A percentile compares a stretch with the other conserved stretches of the same genome.
Conservation (phyloP, 2,888 invertebrate species). For the Thereva nobilitata region DNA sequence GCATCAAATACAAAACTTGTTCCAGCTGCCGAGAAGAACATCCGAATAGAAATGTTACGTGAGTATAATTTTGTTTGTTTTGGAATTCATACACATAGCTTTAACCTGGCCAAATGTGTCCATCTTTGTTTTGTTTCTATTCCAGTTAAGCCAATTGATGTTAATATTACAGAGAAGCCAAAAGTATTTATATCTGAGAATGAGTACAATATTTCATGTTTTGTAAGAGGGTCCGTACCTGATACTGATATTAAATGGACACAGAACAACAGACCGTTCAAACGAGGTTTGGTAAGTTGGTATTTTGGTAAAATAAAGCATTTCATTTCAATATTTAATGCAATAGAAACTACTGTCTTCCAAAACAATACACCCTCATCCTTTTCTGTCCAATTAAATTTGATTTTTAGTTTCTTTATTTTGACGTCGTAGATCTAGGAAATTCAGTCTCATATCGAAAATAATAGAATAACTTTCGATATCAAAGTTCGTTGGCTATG, state of each 20-base stretch:
- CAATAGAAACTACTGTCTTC: too few species aligned
- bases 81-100: not conserved
- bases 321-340: too few species aligned
- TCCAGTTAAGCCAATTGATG: conserved; percentile 79
- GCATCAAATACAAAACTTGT: conserved; percentile 86
- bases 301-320: too few species aligned
- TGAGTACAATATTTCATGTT: conserved; percentile 78
- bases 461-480: too few species aligned
- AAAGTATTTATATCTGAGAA: conserved; percentile 76
- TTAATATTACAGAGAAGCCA: conserved; percentile 77
- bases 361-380: too few species aligned
- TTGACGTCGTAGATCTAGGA: too few species aligned
- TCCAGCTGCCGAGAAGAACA: conserved; percentile 79
- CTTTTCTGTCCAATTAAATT: too few species aligned
- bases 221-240: conserved; percentile 83
- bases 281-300: conserved; percentile 71
- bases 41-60: conserved; percentile 83
- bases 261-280: conserved; percentile 77
- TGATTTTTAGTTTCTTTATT: too few species aligned
- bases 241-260: conserved; percentile 84
- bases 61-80: conserved; percentile 58
- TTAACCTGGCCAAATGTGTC: conserved; percentile 4
- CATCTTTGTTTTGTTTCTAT: conserved; percentile 28
- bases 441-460: too few species aligned
- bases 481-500: too few species aligned